Percentiles rank a stretch among this genome's conserved stretches.
Conservation (phyloP, 2,888 invertebrate genomes). For the Macropis europaea region DNA sequence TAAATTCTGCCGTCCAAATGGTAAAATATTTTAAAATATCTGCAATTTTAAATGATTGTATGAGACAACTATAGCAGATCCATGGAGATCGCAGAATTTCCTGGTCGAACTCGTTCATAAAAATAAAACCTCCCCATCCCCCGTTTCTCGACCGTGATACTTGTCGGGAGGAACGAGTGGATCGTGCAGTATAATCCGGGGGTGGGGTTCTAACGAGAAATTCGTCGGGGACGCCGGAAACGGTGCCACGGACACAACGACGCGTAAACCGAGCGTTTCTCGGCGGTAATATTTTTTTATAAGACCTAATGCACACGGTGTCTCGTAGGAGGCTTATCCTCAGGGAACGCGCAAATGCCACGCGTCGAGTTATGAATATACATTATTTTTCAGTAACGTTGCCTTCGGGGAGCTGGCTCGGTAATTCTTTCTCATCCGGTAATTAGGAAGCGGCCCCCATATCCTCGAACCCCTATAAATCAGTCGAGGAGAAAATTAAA, state of each 20-base stretch:
- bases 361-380: slow-evolving; percentile 49
- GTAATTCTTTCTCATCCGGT: slow-evolving; percentile 69
- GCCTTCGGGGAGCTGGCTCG: slow-evolving; percentile 50
- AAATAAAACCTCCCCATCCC: too few species aligned
- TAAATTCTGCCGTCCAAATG: too few species aligned
- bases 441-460: slow-evolving; percentile 63
- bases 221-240: not conserved
- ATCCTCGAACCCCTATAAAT: slow-evolving; percentile 46
- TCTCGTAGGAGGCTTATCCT: slow-evolving; percentile 31
- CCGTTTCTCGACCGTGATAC: too few species aligned
- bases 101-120: too few species aligned
- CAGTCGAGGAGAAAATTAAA: slow-evolving; percentile 43
- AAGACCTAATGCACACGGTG: slow-evolving; percentile 46
- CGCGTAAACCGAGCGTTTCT: slow-evolving; percentile 12
- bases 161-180: too few species aligned
- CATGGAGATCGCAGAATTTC: too few species aligned
- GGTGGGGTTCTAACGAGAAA: not conserved
- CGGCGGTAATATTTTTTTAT: slow-evolving; percentile 62
- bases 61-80: too few species aligned
- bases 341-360: slow-evolving; percentile 37
- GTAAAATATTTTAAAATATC: too few species aligned
- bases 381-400: slow-evolving; percentile 51
- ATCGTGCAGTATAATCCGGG: not conserved
- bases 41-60: too few species aligned
- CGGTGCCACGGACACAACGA: slow-evolving; percentile 2